Evolutionary conservation across 2,113 vertebrate genomes (phyloP).

Genomic region (Macaca mulatta): DNA sequence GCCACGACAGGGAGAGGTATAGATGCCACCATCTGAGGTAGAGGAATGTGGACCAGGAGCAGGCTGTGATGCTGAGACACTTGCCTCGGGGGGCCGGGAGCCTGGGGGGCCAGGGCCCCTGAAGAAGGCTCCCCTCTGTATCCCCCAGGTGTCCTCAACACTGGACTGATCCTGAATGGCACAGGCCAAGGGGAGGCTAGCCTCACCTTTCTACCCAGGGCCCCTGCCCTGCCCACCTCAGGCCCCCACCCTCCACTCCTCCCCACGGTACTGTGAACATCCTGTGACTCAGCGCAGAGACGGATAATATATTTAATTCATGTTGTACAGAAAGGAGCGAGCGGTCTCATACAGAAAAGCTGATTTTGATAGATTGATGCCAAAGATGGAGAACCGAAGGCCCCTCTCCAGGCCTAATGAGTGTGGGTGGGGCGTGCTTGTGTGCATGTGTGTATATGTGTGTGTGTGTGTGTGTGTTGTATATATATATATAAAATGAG

Average conservation of each 20-base stretch:
- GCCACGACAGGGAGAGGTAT: neutral
- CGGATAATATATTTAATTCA: slow-evolving; percentile 80
- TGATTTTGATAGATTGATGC: slow-evolving; percentile 65
- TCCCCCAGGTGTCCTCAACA: neutral
- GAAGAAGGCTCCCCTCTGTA: neutral
- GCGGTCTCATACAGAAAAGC: slow-evolving; percentile 40
- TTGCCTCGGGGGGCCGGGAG: neutral
- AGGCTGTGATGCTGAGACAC: neutral
- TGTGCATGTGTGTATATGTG: too few relatives aligned
- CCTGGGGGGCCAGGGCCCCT: fast-evolving
- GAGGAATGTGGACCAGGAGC: neutral
- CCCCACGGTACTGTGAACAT: slow-evolving; percentile 71
- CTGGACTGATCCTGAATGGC: neutral
- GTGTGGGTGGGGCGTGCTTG: slow-evolving; percentile 41
- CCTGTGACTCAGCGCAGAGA: slow-evolving; percentile 69
- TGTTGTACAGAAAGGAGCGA: slow-evolving; percentile 43
- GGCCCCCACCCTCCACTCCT: neutral
- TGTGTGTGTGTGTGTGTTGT: too few relatives aligned
- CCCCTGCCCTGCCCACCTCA: neutral
- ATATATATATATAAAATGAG: neutral
- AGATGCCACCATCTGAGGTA: neutral
- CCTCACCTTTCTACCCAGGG: neutral
- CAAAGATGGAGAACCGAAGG: slow-evolving; percentile 33
- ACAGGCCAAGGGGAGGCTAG: neutral
- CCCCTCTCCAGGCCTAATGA: neutral